Conservation (phyloP, 2,888 invertebrate species). For the Caenorhabditis becei region DNA sequence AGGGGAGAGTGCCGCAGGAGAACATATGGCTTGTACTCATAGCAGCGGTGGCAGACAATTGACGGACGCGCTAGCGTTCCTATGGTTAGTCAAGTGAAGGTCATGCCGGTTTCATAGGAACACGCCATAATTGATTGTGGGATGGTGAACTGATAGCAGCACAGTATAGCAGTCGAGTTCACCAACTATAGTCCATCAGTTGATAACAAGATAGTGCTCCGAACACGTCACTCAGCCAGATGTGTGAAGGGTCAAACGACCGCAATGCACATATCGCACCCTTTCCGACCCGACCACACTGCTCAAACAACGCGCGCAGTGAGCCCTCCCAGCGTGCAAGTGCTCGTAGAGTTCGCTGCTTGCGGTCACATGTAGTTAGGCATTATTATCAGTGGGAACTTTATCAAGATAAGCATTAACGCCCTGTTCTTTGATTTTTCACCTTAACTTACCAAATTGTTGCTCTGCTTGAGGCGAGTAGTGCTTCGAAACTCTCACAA, state of each 20-base stretch:
- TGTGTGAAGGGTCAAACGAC: slow-evolving; percentile 58
- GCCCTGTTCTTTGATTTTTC: slow-evolving; percentile 39
- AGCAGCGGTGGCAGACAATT: background rate
- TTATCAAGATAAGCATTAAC: slow-evolving; percentile 10
- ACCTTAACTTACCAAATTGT: slow-evolving; percentile 2
- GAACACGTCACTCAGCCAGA: slow-evolving; percentile 15
- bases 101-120: background rate
- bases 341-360: slow-evolving; percentile 46
- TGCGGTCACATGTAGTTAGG: slow-evolving; percentile 16
- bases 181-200: background rate
- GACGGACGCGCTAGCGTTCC: background rate
- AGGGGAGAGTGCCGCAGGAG: background rate
- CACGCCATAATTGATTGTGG: background rate
- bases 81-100: background rate
- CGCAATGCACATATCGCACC: slow-evolving; percentile 50
- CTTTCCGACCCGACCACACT: slow-evolving; percentile 34
- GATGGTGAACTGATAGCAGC: background rate
- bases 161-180: background rate
- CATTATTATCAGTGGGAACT: slow-evolving; percentile 28
- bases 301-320: slow-evolving; percentile 38
- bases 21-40: background rate
- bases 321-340: slow-evolving; percentile 2
- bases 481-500: no score
- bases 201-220: slow-evolving; percentile 29
- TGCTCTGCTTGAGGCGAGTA: no score